A percentile compares a stretch with the other conserved stretches of the same genome.
phyloP scores from a whole-genome alignment of 1,140 invertebrate genomes.

The Atta colombica region DNA sequence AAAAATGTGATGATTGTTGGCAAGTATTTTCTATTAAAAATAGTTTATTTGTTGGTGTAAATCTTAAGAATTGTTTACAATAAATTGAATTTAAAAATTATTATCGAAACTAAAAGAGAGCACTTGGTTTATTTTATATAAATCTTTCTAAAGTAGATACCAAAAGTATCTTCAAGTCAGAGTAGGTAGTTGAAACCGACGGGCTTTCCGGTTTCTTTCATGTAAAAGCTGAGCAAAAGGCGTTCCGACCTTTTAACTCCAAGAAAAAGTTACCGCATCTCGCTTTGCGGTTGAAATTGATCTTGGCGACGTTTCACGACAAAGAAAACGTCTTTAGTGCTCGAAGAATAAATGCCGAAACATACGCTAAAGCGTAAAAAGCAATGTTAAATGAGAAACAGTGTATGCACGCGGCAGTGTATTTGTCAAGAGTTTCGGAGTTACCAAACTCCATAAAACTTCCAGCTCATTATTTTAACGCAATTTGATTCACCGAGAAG shows the following conservation, averaged over 20 bases:
- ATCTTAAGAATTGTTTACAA: not conserved
- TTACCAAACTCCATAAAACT: conserved; percentile 27
- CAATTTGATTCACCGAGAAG: conserved; percentile 23
- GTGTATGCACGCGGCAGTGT: conserved; percentile 10
- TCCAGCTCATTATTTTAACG: conserved; percentile 32
- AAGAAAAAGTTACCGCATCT: conserved; percentile 20
- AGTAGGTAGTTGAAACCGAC: conserved; percentile 24
- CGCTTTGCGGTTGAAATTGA: conserved; percentile 43
- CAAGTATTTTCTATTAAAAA: not conserved
- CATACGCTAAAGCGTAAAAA: conserved; percentile 27
- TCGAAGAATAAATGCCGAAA: conserved; percentile 39
- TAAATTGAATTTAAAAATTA: conserved; percentile 27
- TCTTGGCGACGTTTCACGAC: conserved; percentile 15
- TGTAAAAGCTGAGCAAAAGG: conserved; percentile 24
- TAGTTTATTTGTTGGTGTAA: not conserved
- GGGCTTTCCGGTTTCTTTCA: conserved; percentile 32
- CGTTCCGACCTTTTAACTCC: conserved; percentile 26
- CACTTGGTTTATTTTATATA: conserved; percentile 16
- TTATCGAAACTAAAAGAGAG: conserved; percentile 10
- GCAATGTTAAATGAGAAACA: conserved; percentile 19
- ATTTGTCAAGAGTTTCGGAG: conserved; percentile 28
- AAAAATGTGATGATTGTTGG: not conserved
- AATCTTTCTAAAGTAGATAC: conserved; percentile 17
- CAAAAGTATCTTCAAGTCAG: not conserved
- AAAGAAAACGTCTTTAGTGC: conserved; percentile 16